Evolutionary conservation across 2,113 vertebrate genomes (phyloP).

Genomic region (Sterna hirundo): DNA sequence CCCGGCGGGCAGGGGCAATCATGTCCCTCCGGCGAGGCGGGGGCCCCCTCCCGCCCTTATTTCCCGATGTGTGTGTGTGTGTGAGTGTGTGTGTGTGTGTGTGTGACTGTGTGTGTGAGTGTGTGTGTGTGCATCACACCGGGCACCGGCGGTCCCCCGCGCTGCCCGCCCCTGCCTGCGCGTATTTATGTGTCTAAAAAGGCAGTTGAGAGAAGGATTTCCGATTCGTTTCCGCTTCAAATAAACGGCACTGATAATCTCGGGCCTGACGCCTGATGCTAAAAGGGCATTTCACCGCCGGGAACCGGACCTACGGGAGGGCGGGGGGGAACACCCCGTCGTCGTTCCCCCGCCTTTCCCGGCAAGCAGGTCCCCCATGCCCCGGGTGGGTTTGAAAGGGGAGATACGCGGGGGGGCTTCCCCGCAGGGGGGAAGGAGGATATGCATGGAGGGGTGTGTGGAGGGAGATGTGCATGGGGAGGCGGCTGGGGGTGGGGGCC

Average conservation of each 20-base stretch:
- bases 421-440: neutral
- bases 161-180: neutral
- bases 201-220: conserved; percentile 75
- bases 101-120: neutral
- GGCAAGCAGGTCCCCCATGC: neutral
- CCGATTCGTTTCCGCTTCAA: conserved; percentile 79
- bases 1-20: neutral
- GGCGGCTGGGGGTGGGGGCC: no score
- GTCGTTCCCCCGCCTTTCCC: neutral
- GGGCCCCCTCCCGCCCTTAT: neutral
- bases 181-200: conserved; percentile 49
- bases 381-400: neutral
- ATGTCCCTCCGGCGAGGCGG: neutral
- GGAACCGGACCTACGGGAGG: neutral
- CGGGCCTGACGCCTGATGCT: conserved; percentile 59
- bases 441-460: neutral
- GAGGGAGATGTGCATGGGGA: neutral
- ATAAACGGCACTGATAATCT: conserved; percentile 76
- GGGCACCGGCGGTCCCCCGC: neutral
- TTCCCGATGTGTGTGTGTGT: neutral
- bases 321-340: no score
- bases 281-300: conserved; percentile 40
- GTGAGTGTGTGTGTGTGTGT: neutral
- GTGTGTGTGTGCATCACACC: neutral
- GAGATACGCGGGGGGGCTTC: neutral